A percentile compares a stretch with the other conserved stretches of the same genome.
Evolutionary conservation across 2,888 invertebrate genomes (phyloP).

Genomic region (Perithous albicinctus): DNA sequence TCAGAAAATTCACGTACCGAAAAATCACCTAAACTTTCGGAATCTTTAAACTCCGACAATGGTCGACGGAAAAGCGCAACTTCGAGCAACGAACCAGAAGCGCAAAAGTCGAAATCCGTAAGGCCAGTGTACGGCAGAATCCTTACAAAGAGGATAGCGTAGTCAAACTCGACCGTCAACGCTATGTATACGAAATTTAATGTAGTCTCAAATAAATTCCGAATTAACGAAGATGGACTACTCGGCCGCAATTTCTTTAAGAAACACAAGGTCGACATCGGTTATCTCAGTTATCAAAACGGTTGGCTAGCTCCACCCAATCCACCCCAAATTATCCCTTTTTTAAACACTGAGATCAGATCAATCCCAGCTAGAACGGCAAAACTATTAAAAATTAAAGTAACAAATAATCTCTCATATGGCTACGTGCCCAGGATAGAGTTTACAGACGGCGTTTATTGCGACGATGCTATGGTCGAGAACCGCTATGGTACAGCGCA

Average conservation of each 20-base stretch:
- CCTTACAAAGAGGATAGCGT: slow-evolving; percentile 18
- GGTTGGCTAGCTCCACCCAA: background rate
- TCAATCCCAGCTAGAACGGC: background rate
- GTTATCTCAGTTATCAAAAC: slow-evolving; percentile 9
- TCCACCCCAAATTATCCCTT: background rate
- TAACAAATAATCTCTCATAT: background rate
- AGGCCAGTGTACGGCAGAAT: too few relatives aligned
- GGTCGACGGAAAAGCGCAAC: slow-evolving; percentile 24
- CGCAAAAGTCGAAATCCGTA: slow-evolving; percentile 9
- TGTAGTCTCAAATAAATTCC: background rate
- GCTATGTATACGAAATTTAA: background rate
- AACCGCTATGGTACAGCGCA: slow-evolving; percentile 10
- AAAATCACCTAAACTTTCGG: too few relatives aligned
- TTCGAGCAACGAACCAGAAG: slow-evolving; percentile 2
- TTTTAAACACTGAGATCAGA: background rate
- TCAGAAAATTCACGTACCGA: too few relatives aligned
- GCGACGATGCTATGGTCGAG: slow-evolving; percentile 17
- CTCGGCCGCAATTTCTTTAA: slow-evolving; percentile 20
- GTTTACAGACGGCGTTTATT: background rate
- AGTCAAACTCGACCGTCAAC: background rate
- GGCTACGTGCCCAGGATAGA: slow-evolving; percentile 8
- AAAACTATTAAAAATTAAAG: background rate
- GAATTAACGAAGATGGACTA: background rate
- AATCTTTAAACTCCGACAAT: too few relatives aligned
- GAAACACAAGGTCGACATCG: background rate